Base-by-base conservation (phyloP, 2,113 vertebrate genomes). In the Columba janthina region DNA sequence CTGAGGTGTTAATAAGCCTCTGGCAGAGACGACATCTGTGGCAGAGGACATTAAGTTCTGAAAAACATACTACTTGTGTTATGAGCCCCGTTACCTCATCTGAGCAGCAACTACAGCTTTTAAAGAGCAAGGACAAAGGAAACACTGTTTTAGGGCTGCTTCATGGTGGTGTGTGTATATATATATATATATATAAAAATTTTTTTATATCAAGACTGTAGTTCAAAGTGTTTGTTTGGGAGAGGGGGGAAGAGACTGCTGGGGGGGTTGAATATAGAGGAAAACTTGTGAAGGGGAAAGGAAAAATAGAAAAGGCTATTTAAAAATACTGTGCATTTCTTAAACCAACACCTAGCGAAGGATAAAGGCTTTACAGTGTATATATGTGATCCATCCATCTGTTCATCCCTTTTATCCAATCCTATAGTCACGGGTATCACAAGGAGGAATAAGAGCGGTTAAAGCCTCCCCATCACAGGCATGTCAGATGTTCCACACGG, bases 1-100 rank as follows among this genome's bases (percentile, higher is more conserved):
- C 96, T 90, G 91, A 97, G 96, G 96, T 97, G 96, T 97, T 97
- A 97, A 97, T 97, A 96, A 97, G 96, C 96, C 96, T 95, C 94
- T 97, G 96, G 96, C 96, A 97, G 95, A 95, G 96, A 95, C 64
- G 89, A 97, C 96, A 97, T 97, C 96, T 96, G 96, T 96, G 95
- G 95, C 96, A 97, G 96, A 97, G 96, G 96, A 96, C 96, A 97
- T 95, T 89, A 95, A 95, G 95, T 96, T 97, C 96, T 97, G 95
- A 97, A 97, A 97, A 97, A 97, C 87, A 94, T 92, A 93, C 91
- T 95, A 89, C 95, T 97, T 85, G 78, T 96, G 94, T 89, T 93
- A 78, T 81, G 92, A 88, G 94, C 94, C 96, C 95, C 8, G 86
- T 96, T 97, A 69, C 96, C 92, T 96, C 93, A 86, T 90, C 90